Evolutionary conservation across 2,113 vertebrate genomes (phyloP).

Genomic region (Poecilia latipinna): DNA sequence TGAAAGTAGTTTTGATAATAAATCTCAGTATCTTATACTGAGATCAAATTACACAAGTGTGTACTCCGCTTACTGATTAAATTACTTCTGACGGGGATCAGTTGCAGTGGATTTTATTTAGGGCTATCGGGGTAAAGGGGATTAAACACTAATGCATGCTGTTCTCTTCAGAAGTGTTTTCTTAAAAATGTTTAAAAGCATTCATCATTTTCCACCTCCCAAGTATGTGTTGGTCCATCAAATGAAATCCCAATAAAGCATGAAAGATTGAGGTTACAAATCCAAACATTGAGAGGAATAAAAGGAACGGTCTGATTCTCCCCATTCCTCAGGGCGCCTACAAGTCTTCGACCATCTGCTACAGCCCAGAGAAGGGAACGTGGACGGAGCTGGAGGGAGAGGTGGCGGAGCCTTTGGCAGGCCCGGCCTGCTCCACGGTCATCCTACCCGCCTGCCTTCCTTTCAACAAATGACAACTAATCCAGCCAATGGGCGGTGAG

Average conservation of each 20-base stretch:
- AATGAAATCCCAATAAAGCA: not conserved
- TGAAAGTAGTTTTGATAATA: no score
- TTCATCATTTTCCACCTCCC: not conserved
- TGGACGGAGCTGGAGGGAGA: conserved; percentile 99
- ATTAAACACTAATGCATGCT: not conserved
- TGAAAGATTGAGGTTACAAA: conserved; percentile 8
- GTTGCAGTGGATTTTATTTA: no score
- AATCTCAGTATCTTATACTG: no score
- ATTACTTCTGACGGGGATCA: no score
- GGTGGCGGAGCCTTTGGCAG: conserved; percentile 95
- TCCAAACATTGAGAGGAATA: conserved; percentile 3
- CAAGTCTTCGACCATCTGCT: conserved; percentile 99
- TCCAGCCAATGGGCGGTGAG: conserved; percentile 13
- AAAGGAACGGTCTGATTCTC: conserved; percentile 29
- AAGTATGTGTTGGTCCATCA: not conserved
- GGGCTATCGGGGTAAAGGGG: no score
- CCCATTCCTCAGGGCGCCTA: conserved; percentile 91
- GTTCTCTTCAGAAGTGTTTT: not conserved
- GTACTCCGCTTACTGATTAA: no score
- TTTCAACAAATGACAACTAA: conserved; percentile 92
- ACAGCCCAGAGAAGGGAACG: conserved; percentile 95
- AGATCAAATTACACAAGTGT: no score
- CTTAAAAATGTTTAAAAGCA: not conserved
- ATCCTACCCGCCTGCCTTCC: conserved; percentile 94
- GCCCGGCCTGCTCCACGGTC: conserved; percentile 94